A percentile compares a stretch with the other conserved stretches of the same genome.
Conservation (phyloP, 1,140 invertebrate genomes). For the Rhyzopertha dominica region DNA sequence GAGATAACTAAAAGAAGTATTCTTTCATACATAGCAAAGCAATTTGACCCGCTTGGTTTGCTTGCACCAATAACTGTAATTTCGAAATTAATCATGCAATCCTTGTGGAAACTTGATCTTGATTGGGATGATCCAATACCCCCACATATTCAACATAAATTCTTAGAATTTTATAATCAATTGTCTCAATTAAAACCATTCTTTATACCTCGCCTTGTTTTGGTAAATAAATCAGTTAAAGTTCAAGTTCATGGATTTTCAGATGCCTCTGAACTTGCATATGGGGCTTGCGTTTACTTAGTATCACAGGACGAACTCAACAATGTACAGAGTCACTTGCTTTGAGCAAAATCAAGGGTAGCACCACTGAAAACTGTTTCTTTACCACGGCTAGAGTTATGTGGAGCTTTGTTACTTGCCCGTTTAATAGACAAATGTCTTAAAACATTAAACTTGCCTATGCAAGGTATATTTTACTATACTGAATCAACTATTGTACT, state of each 20-base stretch:
- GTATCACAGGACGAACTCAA: constrained; percentile 7
- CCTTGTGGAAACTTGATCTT: constrained; percentile 39
- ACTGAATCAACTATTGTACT: constrained; percentile 22
- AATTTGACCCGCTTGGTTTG: constrained; percentile 49
- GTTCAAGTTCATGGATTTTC: constrained; percentile 33
- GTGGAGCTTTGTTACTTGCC: constrained; percentile 39
- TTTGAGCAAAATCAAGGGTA: constrained; percentile 44
- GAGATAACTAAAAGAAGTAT: constrained; percentile 40
- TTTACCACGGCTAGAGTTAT: constrained; percentile 48
- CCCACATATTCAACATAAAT: constrained; percentile 13
- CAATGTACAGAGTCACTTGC: constrained; percentile 29
- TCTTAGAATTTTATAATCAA: constrained; percentile 21
- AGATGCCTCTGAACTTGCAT: constrained; percentile 32
- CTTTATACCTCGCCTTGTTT: constrained; percentile 14
- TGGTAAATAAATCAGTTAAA: constrained; percentile 17
- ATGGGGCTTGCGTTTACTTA: constrained; percentile 33
- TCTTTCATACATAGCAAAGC: constrained; percentile 34
- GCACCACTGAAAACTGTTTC: constrained; percentile 44
- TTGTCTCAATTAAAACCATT: constrained; percentile 12
- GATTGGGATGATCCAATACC: constrained; percentile 46
- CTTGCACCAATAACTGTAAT: constrained; percentile 39
- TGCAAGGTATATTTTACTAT: constrained; percentile 15
- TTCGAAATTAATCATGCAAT: constrained; percentile 46
- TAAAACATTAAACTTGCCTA: constrained; percentile 6
- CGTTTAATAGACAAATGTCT: constrained; percentile 16